These are phyloP conservation scores for Plutomurus gul DNA, from an alignment of 1,140 invertebrate genomes.

Conservation along the genomic window DNA sequence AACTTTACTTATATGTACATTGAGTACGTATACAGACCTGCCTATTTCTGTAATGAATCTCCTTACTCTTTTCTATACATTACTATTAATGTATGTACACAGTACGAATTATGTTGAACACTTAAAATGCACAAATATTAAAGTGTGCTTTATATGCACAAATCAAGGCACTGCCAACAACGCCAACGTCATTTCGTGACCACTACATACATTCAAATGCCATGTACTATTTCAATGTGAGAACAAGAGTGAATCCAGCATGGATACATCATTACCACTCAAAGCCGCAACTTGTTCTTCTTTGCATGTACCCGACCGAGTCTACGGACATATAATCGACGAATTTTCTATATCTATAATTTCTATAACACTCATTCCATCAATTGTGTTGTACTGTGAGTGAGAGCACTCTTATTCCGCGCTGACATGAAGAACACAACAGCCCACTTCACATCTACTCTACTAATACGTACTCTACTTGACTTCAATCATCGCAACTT, in stretches of 20 bases:
- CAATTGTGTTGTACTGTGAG: background rate
- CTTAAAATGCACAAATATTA: background rate
- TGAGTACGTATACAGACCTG: no score
- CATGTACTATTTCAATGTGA: background rate
- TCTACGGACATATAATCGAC: background rate
- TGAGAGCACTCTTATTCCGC: background rate
- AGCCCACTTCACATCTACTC: background rate
- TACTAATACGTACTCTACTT: background rate
- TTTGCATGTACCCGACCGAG: background rate
- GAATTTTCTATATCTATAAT: no score
- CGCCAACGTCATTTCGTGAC: no score
- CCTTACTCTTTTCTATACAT: no score
- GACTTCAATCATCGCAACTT: constrained; percentile 3
- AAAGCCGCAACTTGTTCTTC: background rate
- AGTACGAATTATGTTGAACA: background rate
- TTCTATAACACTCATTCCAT: background rate
- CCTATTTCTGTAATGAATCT: no score
- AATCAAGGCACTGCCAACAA: no score
- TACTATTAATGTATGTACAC: no score
- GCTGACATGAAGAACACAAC: constrained; percentile 8
- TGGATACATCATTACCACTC: no score
- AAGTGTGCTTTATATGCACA: no score
- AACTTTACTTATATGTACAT: background rate
- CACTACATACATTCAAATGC: background rate
- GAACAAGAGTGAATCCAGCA: background rate